phyloP scores from a whole-genome alignment of 2,797 vertebrate genomes.

The Stomatorhinus walkeri region DNA sequence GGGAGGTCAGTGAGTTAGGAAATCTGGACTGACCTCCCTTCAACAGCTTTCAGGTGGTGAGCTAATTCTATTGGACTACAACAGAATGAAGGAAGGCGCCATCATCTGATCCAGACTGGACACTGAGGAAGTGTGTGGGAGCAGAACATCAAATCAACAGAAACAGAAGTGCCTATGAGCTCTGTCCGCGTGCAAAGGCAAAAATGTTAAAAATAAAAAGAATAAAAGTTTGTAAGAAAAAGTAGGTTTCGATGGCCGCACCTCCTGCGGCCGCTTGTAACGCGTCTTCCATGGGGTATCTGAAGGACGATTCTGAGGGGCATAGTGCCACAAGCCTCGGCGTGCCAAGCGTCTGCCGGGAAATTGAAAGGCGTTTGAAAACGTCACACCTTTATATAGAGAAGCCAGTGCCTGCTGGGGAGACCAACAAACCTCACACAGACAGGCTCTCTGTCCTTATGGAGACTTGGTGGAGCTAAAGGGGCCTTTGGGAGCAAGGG shows the following conservation, averaged over 20 bases:
- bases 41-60: not conserved
- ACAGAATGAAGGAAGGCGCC: not conserved
- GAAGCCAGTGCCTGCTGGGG: not conserved
- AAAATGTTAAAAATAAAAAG: not conserved
- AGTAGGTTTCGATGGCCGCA: not conserved
- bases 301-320: not conserved
- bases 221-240: not conserved
- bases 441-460: not conserved
- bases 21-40: not conserved
- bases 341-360: slow-evolving; percentile 37
- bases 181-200: not conserved
- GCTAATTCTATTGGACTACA: not conserved
- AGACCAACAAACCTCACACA: not conserved
- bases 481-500: not conserved
- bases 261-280: not conserved
- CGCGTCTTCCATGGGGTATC: not conserved
- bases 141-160: not conserved
- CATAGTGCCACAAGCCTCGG: slow-evolving; percentile 41
- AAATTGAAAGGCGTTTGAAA: slow-evolving; percentile 36
- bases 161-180: not conserved
- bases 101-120: not conserved
- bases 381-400: slow-evolving; percentile 26
- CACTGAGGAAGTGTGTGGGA: not conserved
- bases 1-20: not conserved
- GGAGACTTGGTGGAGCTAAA: not conserved